Percentiles rank a stretch among this genome's conserved stretches.
Conservation (phyloP, 2,113 vertebrate genomes). For the Budorcas taxicolor region DNA sequence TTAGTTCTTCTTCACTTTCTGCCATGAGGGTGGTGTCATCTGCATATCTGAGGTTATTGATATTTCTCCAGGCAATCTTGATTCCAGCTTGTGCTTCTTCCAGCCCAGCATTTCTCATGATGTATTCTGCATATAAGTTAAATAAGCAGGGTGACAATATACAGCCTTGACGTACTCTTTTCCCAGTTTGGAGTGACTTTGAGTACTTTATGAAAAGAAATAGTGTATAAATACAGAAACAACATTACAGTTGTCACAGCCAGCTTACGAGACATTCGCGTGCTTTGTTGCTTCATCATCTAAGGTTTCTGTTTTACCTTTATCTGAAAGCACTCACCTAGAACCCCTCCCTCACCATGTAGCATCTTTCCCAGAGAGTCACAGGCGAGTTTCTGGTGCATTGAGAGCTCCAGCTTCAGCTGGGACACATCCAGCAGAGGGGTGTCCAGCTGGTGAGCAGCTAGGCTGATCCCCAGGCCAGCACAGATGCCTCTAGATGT, state of each 20-base stretch:
- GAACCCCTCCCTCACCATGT: fast-evolving
- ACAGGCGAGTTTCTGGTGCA: not conserved
- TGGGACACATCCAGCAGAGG: too few species aligned
- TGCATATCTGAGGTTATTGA: not conserved
- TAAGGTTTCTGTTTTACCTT: not conserved
- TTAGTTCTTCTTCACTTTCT: fast-evolving
- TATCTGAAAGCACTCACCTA: not conserved
- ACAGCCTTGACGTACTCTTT: not conserved
- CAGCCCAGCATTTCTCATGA: not conserved
- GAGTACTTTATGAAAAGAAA: conserved; percentile 1
- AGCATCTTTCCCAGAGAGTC: not conserved
- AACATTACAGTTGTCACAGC: not conserved
- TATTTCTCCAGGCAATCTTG: not conserved
- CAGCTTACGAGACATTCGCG: not conserved
- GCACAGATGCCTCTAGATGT: not conserved
- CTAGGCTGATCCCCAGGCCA: not conserved
- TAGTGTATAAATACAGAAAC: not conserved
- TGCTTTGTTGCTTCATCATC: not conserved
- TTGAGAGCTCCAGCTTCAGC: not conserved
- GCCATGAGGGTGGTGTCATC: not conserved
- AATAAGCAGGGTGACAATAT: not conserved
- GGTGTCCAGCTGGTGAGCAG: not conserved
- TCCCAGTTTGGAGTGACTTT: not conserved
- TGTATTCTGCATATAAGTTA: not conserved
- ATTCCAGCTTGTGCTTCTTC: not conserved